A percentile compares a stretch with the other conserved stretches of the same genome.
Evolutionary conservation across 2,888 invertebrate species (phyloP).

Genomic region (Lasioglossum morio): DNA sequence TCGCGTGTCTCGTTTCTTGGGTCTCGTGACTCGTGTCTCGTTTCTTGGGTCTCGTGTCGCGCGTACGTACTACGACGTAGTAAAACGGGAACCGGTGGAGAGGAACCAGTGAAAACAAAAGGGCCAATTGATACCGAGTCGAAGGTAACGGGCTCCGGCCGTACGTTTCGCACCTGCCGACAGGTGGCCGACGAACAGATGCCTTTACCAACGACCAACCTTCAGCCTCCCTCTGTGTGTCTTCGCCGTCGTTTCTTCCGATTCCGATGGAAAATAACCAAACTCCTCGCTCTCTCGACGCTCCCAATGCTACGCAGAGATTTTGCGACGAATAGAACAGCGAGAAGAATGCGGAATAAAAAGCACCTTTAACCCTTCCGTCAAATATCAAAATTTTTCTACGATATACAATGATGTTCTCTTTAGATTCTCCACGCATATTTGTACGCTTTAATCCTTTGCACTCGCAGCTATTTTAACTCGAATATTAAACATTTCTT

Average conservation of each 20-base stretch:
- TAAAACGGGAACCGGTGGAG: conserved; percentile 77
- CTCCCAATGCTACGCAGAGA: neutral
- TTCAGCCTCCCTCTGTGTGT: conserved; percentile 9
- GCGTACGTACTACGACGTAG: conserved; percentile 69
- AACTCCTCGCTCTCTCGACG: neutral
- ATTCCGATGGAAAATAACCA: neutral
- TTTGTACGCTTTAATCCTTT: no score
- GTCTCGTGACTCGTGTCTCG: conserved; percentile 44
- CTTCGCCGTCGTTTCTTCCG: neutral
- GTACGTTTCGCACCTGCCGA: conserved; percentile 81
- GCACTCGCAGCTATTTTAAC: no score
- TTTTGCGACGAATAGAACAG: no score
- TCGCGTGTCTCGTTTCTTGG: conserved; percentile 45
- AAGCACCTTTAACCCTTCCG: no score
- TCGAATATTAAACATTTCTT: no score
- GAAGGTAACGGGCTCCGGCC: conserved; percentile 68
- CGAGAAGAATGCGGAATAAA: no score
- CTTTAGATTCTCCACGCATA: no score
- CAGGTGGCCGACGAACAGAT: conserved; percentile 81
- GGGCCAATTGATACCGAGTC: conserved; percentile 77
- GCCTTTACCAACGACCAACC: conserved; percentile 60
- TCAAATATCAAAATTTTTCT: no score
- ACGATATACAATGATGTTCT: no score
- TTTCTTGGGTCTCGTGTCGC: conserved; percentile 20
- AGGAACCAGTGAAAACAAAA: conserved; percentile 72